These are phyloP conservation scores for Drosophila novamexicana DNA, from an alignment of 1,140 invertebrate species.

Conservation along the genomic window DNA sequence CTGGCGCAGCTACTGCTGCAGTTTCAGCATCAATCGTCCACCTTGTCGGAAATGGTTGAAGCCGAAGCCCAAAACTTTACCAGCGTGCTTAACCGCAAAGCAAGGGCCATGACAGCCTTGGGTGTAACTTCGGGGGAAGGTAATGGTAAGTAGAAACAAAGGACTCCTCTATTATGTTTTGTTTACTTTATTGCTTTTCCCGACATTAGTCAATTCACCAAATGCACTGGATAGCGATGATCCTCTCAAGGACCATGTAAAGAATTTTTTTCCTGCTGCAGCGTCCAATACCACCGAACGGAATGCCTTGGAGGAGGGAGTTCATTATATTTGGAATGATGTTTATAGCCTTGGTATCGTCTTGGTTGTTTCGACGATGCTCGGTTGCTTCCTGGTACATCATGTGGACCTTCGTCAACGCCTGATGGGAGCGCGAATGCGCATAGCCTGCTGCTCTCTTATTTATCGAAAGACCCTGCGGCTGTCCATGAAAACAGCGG, in stretches of 20 bases:
- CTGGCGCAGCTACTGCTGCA: slow-evolving; percentile 84
- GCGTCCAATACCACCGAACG: slow-evolving; percentile 15
- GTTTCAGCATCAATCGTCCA: slow-evolving; percentile 57
- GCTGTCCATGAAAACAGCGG: slow-evolving; percentile 88
- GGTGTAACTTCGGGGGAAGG: slow-evolving; percentile 1
- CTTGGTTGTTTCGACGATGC: slow-evolving; percentile 70
- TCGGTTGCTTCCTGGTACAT: slow-evolving; percentile 80
- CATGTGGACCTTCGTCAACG: slow-evolving; percentile 81
- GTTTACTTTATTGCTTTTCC: neutral
- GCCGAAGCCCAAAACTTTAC: slow-evolving; percentile 12
- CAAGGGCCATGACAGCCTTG: slow-evolving; percentile 33
- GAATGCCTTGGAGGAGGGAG: slow-evolving; percentile 15
- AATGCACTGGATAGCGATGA: slow-evolving; percentile 44
- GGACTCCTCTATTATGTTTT: neutral
- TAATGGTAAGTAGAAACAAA: neutral
- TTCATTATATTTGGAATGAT: slow-evolving; percentile 62
- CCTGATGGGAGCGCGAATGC: slow-evolving; percentile 84
- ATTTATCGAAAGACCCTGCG: slow-evolving; percentile 88
- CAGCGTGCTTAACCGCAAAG: slow-evolving; percentile 53
- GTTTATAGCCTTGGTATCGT: slow-evolving; percentile 61
- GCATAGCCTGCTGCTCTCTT: slow-evolving; percentile 86
- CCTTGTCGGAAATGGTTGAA: neutral
- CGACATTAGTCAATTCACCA: slow-evolving; percentile 27
- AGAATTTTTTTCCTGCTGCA: neutral
- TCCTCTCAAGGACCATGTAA: slow-evolving; percentile 38